Evolutionary conservation across 2,888 invertebrate genomes (phyloP), one percentile per base, ranked within the genome.

Genomic region (Pachycephus smyrnensis): DNA sequence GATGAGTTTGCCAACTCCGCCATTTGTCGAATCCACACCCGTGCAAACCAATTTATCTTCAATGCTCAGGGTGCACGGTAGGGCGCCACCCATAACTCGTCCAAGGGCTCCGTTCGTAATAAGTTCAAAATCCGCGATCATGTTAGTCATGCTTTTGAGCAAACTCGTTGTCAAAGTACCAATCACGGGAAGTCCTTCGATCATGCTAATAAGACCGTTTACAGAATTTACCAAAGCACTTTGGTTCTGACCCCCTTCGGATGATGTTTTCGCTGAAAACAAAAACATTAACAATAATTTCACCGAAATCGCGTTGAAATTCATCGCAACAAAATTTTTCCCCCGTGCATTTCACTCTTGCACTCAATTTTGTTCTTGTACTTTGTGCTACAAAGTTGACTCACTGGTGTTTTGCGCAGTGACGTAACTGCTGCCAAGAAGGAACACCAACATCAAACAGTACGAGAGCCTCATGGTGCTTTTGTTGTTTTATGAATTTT

Each of bases 1-100:
- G 0, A 84, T 11, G 0, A 85, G 1, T 11, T 76, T 74, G 2
- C 37, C 74, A 1, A 84, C 9, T 55, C 82, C 83, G 11, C 82
- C 82, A 15, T 82, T 82, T 3, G 68, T 32, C 11, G 78, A n/a
- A 32, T 36, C 15, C 2, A 82, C 30, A n/a, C 87, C 87, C 2
- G 71, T 71, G 75, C 87, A 87, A 0, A 11, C 4, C 0, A 83
- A 37, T 0, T 82, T 80, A 3, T 33, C 1, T 1, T 68, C 6
- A 0, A 79, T 1, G 11, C 35, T 6, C 1, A 86, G 9, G 1
- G 71, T 79, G 73, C 88, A 88, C 0, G 88, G 88, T 4, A 86
- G 76, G 1, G 80, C 40, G 31, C 83, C 84, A 33, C 83, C 82
- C 1, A 87, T 31, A 2, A 86, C 3, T 68, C 84, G 80, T 0